These are phyloP conservation scores for Nothobranchius kuhntae DNA, from an alignment of 2,113 vertebrate genomes.

Conservation along the genomic window DNA sequence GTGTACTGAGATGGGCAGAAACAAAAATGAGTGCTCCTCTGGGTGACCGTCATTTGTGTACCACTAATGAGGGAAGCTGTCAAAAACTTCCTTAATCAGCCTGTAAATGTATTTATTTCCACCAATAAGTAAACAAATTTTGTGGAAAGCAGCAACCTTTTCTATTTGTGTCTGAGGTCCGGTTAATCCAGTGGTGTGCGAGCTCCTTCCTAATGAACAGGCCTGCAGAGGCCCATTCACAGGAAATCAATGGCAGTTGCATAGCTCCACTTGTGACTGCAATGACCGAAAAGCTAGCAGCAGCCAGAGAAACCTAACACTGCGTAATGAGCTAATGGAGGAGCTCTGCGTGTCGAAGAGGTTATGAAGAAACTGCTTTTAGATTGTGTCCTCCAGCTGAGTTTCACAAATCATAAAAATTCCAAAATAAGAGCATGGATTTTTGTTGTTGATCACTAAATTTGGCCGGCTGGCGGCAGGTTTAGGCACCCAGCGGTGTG, in stretches of 20 bases:
- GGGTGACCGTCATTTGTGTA: not conserved
- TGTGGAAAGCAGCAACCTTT: conserved; percentile 22
- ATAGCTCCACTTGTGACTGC: conserved; percentile 56
- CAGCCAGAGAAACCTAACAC: conserved; percentile 54
- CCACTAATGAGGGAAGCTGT: too few relatives aligned
- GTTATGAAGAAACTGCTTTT: conserved; percentile 13
- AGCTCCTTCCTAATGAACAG: conserved; percentile 66
- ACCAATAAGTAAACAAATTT: conserved; percentile 1
- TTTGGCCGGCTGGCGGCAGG: conserved; percentile 38
- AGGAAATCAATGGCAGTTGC: conserved; percentile 76
- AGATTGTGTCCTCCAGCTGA: conserved; percentile 3
- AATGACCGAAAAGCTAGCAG: conserved; percentile 60
- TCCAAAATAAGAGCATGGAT: conserved; percentile 15
- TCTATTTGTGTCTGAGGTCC: conserved; percentile 32
- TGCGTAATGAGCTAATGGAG: conserved; percentile 67
- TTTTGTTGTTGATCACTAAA: conserved; percentile 22
- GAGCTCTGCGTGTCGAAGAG: conserved; percentile 18
- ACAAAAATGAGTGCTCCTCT: conserved; percentile 48
- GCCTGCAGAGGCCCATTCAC: conserved; percentile 65
- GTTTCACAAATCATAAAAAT: conserved; percentile 4
- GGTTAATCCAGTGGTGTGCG: conserved; percentile 65
- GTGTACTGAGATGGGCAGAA: conserved; percentile 33
- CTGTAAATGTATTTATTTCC: not conserved
- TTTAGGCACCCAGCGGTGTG: conserved; percentile 42
- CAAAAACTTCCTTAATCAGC: too few relatives aligned